Conservation (phyloP, 2,888 invertebrate species). For the Oxystoma pomonae region DNA sequence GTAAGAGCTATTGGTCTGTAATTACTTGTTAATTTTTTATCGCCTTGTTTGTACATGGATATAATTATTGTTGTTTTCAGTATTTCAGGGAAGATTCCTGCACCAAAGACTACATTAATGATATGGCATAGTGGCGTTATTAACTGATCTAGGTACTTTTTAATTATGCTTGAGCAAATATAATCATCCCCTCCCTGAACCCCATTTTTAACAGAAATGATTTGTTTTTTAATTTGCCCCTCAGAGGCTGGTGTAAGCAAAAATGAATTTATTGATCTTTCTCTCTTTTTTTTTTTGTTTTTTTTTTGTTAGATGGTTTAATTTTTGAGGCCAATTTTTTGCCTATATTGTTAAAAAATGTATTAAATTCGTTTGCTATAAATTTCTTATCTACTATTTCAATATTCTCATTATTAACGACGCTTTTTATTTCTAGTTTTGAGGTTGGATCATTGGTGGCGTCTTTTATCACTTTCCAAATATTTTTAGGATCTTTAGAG, state of each 20-base stretch:
- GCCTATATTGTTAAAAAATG: not conserved
- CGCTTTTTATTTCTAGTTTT: not conserved
- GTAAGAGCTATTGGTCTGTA: slow-evolving; percentile 10
- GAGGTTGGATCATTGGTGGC: not conserved
- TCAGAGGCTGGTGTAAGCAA: not conserved
- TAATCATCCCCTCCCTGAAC: not conserved
- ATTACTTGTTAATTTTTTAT: slow-evolving; percentile 8
- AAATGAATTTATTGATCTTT: not conserved
- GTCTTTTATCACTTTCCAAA: not conserved
- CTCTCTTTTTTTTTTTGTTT: not conserved
- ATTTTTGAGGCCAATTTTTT: not conserved
- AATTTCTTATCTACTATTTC: not conserved
- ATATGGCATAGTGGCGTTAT: not conserved
- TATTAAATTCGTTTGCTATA: not conserved
- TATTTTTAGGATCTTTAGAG: not conserved
- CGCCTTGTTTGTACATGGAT: slow-evolving; percentile 9
- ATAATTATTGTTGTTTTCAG: slow-evolving; percentile 8
- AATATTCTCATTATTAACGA: not conserved
- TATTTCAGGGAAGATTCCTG: slow-evolving; percentile 6
- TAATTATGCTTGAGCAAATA: slow-evolving; percentile 5
- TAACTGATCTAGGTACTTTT: not conserved
- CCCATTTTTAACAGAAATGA: not conserved
- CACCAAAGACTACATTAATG: not conserved
- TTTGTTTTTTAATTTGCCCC: not conserved
- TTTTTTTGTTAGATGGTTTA: not conserved